Conservation (phyloP, 2,113 vertebrate genomes). For the Pycnonotus jocosus region DNA sequence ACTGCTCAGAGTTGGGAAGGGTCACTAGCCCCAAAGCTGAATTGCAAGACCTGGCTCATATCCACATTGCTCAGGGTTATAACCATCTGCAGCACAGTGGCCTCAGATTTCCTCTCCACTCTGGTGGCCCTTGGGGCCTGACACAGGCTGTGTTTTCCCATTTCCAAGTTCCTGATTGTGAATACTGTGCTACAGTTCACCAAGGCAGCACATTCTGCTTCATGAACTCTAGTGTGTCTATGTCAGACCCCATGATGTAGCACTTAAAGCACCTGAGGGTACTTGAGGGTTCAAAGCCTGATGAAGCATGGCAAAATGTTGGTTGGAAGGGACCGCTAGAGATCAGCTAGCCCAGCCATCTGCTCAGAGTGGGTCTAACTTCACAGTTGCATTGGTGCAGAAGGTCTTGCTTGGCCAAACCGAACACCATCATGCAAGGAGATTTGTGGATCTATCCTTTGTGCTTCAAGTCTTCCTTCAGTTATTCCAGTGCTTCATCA, state of each 20-base stretch:
- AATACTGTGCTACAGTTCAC: neutral
- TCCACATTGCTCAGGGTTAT: neutral
- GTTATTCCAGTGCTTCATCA: neutral
- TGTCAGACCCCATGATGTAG: accelerated
- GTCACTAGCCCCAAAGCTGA: neutral
- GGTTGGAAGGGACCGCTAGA: neutral
- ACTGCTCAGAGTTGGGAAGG: neutral
- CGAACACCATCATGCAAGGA: neutral
- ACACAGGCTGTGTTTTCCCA: neutral
- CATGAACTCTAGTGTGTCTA: accelerated
- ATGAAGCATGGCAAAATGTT: neutral
- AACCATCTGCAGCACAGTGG: neutral
- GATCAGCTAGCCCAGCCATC: neutral
- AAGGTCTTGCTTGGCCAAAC: neutral
- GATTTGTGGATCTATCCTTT: neutral
- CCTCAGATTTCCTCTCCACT: neutral
- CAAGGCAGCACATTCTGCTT: neutral
- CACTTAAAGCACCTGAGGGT: neutral
- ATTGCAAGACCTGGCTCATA: neutral
- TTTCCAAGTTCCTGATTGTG: neutral
- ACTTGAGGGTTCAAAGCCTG: neutral
- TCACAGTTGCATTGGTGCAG: neutral
- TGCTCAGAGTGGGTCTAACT: neutral
- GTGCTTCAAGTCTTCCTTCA: no score
- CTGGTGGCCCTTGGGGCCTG: neutral